Conservation (phyloP, 2,797 vertebrate species). For the Eleutherodactylus coqui region DNA sequence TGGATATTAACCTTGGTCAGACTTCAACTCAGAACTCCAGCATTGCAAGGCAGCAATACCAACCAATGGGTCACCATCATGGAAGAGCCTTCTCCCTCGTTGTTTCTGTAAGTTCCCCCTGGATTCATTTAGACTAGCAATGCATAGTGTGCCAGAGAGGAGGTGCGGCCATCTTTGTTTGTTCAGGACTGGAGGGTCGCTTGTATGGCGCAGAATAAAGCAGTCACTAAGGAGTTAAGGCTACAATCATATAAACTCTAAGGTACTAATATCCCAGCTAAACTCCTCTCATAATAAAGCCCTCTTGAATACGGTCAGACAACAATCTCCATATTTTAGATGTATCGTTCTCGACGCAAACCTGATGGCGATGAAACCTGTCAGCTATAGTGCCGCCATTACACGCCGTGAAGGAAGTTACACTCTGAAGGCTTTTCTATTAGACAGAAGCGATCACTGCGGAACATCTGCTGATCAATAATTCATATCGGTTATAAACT, state of each 20-base stretch:
- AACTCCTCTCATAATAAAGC: not conserved
- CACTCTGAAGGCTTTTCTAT: constrained; percentile 70
- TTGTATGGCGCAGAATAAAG: too few relatives aligned
- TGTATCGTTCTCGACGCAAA: constrained; percentile 45
- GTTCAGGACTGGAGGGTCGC: too few relatives aligned
- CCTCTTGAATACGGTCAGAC: not conserved
- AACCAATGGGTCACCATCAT: too few relatives aligned
- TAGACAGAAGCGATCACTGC: constrained; percentile 72
- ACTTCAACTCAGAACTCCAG: too few relatives aligned
- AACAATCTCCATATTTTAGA: not conserved
- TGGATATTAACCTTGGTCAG: too few relatives aligned
- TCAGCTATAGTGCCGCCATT: constrained; percentile 66
- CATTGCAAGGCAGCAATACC: too few relatives aligned
- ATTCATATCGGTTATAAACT: constrained; percentile 75
- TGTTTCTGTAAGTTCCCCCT: too few relatives aligned
- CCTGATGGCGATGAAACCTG: constrained; percentile 67
- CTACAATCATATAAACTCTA: not conserved
- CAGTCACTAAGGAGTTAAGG: too few relatives aligned
- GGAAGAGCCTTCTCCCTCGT: too few relatives aligned
- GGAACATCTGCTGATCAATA: constrained; percentile 75
- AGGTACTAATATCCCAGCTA: not conserved
- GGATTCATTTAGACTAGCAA: too few relatives aligned
- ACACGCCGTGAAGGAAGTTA: constrained; percentile 69
- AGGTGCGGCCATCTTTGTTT: too few relatives aligned
- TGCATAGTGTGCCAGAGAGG: too few relatives aligned